Evolutionary conservation across 1,140 invertebrate genomes (phyloP), one percentile per base, ranked within the genome.

Genomic region (Eciton burchellii): DNA sequence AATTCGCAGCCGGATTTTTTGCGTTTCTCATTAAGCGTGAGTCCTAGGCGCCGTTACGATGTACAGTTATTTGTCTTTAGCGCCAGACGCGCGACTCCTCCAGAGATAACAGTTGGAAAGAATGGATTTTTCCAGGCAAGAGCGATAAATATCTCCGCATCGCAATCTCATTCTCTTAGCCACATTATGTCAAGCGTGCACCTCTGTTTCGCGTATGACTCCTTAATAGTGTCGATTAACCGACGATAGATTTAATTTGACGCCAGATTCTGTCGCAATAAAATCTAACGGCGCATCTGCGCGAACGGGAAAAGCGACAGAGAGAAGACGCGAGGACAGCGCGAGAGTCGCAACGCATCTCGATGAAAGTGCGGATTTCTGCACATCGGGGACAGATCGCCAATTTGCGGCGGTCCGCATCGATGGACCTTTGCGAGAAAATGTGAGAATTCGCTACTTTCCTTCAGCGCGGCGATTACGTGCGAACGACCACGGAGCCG

Each of bases 381-480:
- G 54, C 72, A 79, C 66, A 73, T 79, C 43, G 60, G 56, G 74
- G 84, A 88, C 87, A 81, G 71, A 70, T 70, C 35, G 88, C 85
- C 83, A 68, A 76, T 70, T 77, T 81, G 81, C 76, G 71, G 70
- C 76, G 60, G 21, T 6, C 19, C 62, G 77, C 57, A 65, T n/a
- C 70, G 74, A 65, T 72, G 73, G 62, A 60, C 73, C 62, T 62
- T 62, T 24, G 60, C 72, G 54, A 79, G 81, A 76, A 88, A 88
- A 86, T 82, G 81, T 54, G 86, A 86, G 72, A 79, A 86, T 84
- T 72, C 77, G 72, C 84, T 52, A 77, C 43, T 84, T 86, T 88
- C 81, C 85, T 88, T 79, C 68, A 70, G 72, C 79, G 26, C 59
- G 26, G 65, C 45, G 84, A 66, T 77, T 62, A 43, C 21, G 59